phyloP scores from a whole-genome alignment of 2,113 vertebrate genomes.

The Misgurnus anguillicaudatus region DNA sequence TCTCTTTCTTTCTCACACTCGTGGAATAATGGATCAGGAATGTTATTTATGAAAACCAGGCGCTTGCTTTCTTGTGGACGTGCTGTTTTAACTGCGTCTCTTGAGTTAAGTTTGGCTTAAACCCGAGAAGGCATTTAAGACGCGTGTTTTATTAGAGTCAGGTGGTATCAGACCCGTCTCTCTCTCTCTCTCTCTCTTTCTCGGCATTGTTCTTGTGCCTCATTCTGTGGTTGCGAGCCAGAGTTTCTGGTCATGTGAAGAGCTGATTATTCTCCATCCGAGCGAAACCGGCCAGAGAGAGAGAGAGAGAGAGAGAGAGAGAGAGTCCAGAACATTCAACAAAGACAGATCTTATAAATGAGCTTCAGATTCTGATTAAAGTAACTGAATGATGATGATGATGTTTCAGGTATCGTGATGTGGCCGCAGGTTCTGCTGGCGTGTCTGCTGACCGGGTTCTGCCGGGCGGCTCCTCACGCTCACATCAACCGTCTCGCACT shows the following conservation, averaged over 20 bases:
- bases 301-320: not conserved
- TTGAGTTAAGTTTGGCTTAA: constrained; percentile 23
- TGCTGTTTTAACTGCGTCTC: constrained; percentile 38
- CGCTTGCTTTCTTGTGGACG: constrained; percentile 9
- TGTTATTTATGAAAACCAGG: constrained; percentile 49
- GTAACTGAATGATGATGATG: no score
- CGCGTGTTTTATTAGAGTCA: constrained; percentile 63
- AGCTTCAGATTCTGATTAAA: no score
- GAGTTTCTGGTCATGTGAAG: constrained; percentile 16
- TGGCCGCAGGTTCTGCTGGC: constrained; percentile 72
- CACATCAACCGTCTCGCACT: constrained; percentile 96
- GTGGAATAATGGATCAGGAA: constrained; percentile 52
- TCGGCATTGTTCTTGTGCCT: constrained; percentile 20
- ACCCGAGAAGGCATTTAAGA: constrained; percentile 41
- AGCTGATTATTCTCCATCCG: constrained; percentile 38
- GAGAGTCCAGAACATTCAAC: constrained; percentile 29
- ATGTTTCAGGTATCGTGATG: constrained; percentile 75
- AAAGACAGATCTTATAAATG: not conserved
- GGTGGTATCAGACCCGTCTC: constrained; percentile 61
- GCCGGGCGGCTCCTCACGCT: constrained; percentile 84
- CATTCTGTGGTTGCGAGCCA: constrained; percentile 12
- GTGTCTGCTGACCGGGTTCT: constrained; percentile 78
- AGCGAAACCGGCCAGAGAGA: constrained; percentile 27
- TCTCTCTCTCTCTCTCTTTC: constrained; percentile 21
- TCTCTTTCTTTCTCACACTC: constrained; percentile 16